phyloP scores from a whole-genome alignment of 2,888 invertebrate species.

The Eupithecia tripunctaria region DNA sequence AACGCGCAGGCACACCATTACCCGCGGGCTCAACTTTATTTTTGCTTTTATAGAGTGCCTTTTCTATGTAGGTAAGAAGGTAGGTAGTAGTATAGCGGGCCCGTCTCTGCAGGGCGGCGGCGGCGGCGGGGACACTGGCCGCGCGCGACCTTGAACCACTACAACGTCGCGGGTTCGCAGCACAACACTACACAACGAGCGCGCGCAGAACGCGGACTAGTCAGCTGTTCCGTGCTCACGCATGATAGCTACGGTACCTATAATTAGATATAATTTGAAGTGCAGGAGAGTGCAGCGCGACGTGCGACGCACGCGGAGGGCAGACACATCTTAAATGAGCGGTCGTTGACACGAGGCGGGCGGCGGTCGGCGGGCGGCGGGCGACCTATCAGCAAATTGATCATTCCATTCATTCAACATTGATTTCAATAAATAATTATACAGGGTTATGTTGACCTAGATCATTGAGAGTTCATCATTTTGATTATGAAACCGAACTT shows the following conservation, averaged over 20 bases:
- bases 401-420: slow-evolving; percentile 4
- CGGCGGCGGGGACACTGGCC: not conserved
- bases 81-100: too few species aligned
- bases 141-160: not conserved
- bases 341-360: slow-evolving; percentile 32
- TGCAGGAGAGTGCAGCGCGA: too few species aligned
- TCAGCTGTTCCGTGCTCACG: not conserved
- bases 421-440: not conserved
- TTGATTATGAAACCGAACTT: too few species aligned
- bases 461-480: too few species aligned
- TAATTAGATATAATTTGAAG: not conserved
- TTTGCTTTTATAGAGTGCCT: too few species aligned
- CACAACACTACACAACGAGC: not conserved
- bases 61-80: too few species aligned
- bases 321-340: slow-evolving; percentile 26
- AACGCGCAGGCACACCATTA: too few species aligned
- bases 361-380: not conserved
- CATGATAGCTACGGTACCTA: not conserved
- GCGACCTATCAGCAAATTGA: slow-evolving; percentile 20
- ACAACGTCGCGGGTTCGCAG: not conserved
- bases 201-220: not conserved
- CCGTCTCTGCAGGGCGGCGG: too few species aligned
- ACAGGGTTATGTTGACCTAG: too few species aligned
- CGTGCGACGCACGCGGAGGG: not conserved
- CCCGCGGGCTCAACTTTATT: too few species aligned